Evolutionary conservation across 2,113 vertebrate species (phyloP).

Genomic region (Tyto alba): DNA sequence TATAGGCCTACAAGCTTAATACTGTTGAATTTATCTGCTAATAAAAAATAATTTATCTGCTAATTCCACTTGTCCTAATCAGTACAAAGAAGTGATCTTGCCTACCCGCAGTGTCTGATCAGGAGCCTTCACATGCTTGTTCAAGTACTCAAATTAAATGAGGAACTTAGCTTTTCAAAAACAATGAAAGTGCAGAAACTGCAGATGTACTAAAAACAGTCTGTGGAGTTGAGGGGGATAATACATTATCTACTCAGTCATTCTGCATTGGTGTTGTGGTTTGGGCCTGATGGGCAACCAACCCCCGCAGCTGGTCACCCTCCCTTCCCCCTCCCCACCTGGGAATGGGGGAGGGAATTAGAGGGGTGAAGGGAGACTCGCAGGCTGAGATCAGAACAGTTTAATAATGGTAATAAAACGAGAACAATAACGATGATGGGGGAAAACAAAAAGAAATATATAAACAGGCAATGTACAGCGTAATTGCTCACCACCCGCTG

Average conservation of each 20-base stretch:
- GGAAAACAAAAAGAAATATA: too few relatives aligned
- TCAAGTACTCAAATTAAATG: not conserved
- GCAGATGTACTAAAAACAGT: not conserved
- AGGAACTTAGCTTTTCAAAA: not conserved
- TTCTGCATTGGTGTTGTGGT: not conserved
- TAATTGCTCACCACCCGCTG: too few relatives aligned
- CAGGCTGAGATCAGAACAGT: too few relatives aligned
- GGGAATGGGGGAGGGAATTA: too few relatives aligned
- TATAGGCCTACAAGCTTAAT: not conserved
- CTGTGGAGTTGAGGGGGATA: not conserved
- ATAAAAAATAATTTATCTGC: not conserved
- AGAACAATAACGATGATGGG: too few relatives aligned
- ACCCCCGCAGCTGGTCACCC: too few relatives aligned
- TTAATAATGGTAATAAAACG: too few relatives aligned
- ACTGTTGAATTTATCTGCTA: not conserved
- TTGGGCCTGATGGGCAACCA: too few relatives aligned
- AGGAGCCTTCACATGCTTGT: not conserved
- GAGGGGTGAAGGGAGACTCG: too few relatives aligned
- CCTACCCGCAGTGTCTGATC: not conserved
- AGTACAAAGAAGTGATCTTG: not conserved
- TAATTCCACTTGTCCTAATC: not conserved
- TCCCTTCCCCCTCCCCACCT: too few relatives aligned
- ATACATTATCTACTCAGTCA: not conserved
- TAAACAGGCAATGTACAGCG: too few relatives aligned
- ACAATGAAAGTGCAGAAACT: not conserved